Evolutionary conservation across 2,888 invertebrate species (phyloP), one percentile per base, ranked within the genome.

Genomic region (Maniola hyperantus): DNA sequence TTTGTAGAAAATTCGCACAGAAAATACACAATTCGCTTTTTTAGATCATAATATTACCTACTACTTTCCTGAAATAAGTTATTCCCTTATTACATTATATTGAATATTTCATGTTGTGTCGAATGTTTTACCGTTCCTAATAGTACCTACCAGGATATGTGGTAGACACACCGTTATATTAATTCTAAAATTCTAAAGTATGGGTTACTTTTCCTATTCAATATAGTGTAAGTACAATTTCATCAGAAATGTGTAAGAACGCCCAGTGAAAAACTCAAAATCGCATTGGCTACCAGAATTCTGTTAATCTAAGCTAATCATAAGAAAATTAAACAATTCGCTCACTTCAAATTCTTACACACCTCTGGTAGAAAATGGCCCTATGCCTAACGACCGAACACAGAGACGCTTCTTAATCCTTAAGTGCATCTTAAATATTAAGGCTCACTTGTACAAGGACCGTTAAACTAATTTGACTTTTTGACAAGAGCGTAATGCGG

Each of bases 21-120:
- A n/a, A 57, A 42, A 42, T 11, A 57, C 42, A 57, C 13, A 13
- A 57, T 39, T 42, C 39, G 55, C 20, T 55, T 55, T 39, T 55
- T 42, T 42, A 42, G 5, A 18, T 10, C 13, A 11, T 33, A 20
- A 5, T 13, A 42, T 6, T 39, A 39, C 15, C 42, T 13, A 42
- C 11, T 39, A 39, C 15, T 57, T 57, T 57, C 13, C 13, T 57
- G 11, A 13, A 5, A 57, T 11, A 10, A 39, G 39, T 11, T 5
- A 39, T 10, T 39, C 10, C 8, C 39, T 39, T 39, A 15, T 39
- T 18, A n/a, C 15, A 36, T 36, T 55, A 18, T 36, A 36, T 18
- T 36, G 5, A 15, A 55, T 18, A 55, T 18, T 34, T 4, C 26
- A 26, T 26, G 26, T 26, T 26, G 26, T 54, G 15, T 54, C 34